Conservation (phyloP, 2,113 vertebrate species). For the Tetrax tetrax region DNA sequence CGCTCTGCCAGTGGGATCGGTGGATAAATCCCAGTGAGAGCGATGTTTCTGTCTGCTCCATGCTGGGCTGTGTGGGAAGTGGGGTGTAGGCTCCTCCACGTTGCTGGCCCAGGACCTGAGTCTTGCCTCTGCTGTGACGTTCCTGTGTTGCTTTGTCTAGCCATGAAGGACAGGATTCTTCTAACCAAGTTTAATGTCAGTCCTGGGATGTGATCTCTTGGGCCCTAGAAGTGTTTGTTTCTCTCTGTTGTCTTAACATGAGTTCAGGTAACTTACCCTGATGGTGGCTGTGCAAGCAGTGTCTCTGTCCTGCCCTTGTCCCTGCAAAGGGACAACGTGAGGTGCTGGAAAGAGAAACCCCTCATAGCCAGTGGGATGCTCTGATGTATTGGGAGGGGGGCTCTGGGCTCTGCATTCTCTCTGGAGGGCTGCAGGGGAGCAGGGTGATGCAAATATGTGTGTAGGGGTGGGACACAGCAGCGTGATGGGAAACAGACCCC, state of each 20-base stretch:
- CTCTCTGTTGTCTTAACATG: neutral
- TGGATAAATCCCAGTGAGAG: neutral
- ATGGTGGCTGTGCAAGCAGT: neutral
- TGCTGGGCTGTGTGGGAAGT: neutral
- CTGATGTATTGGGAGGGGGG: neutral
- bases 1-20: accelerated
- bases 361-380: neutral
- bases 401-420: neutral
- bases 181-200: neutral
- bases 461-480: neutral
- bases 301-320: neutral
- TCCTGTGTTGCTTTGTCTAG: neutral
- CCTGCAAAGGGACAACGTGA: neutral
- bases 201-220: neutral
- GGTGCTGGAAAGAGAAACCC: neutral
- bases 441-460: neutral
- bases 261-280: neutral
- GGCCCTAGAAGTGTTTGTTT: neutral
- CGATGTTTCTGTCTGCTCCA: neutral
- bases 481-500: neutral
- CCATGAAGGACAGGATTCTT: neutral
- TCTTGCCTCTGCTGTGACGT: neutral
- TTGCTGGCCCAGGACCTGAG: neutral
- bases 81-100: accelerated
- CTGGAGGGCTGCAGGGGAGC: neutral